phyloP scores from a whole-genome alignment of 2,113 vertebrate genomes.

The Psilopsiagon aymara region DNA sequence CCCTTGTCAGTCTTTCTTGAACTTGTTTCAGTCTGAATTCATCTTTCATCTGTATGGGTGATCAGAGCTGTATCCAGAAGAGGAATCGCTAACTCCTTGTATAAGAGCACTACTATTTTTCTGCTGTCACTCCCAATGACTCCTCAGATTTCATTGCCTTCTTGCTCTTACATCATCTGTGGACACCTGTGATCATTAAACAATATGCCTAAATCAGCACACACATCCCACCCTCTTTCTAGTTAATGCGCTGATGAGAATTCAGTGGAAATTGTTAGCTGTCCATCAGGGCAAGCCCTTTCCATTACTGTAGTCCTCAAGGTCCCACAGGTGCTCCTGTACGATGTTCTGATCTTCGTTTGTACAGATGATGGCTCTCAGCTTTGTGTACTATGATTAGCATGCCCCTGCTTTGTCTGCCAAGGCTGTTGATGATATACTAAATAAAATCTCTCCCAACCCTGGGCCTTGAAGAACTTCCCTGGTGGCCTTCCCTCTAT shows the following conservation, averaged over 20 bases:
- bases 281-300: neutral
- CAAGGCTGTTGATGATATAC: neutral
- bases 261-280: neutral
- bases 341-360: neutral
- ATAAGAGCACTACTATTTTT: neutral
- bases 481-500: neutral
- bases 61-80: neutral
- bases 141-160: neutral
- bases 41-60: neutral
- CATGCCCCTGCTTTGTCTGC: neutral
- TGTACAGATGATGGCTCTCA: neutral
- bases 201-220: neutral
- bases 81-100: neutral
- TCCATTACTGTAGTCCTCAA: neutral
- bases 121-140: neutral
- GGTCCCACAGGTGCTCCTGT: neutral
- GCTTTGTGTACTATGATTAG: neutral
- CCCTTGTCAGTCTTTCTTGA: neutral
- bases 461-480: neutral
- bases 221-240: neutral
- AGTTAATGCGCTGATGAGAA: neutral
- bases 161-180: neutral
- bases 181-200: neutral
- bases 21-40: neutral
- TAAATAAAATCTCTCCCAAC: neutral